Evolutionary conservation across 2,797 vertebrate genomes (phyloP).

Genomic region (Poliocrania exsul): DNA sequence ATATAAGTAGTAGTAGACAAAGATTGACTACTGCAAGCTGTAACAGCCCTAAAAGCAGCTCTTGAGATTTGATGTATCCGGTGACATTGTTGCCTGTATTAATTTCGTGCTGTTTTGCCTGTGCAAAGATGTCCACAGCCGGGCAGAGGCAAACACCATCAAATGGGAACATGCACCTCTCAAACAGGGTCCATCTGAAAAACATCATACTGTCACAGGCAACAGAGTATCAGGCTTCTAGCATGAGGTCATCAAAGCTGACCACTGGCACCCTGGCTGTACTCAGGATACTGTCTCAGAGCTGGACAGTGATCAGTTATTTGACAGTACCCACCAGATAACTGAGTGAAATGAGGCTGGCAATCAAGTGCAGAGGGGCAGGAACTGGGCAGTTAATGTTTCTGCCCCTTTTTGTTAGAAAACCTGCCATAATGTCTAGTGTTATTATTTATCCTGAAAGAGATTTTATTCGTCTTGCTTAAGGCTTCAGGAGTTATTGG

Average conservation of each 20-base stretch:
- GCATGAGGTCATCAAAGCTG: neutral
- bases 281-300: neutral
- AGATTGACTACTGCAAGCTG: neutral
- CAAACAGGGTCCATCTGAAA: neutral
- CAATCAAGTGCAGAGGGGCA: neutral
- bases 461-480: neutral
- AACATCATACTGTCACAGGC: neutral
- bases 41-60: neutral
- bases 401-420: neutral
- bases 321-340: neutral
- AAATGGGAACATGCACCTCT: accelerated
- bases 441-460: neutral
- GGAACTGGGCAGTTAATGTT: neutral
- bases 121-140: neutral
- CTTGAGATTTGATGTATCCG: neutral
- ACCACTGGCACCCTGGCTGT: neutral
- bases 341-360: neutral
- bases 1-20: neutral
- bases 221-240: neutral
- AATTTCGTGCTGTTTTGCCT: neutral
- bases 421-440: neutral
- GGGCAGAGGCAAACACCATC: neutral
- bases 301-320: neutral
- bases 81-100: neutral
- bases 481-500: neutral